Conservation (phyloP, 2,888 invertebrate species). For the Drosophila tanythrix region DNA sequence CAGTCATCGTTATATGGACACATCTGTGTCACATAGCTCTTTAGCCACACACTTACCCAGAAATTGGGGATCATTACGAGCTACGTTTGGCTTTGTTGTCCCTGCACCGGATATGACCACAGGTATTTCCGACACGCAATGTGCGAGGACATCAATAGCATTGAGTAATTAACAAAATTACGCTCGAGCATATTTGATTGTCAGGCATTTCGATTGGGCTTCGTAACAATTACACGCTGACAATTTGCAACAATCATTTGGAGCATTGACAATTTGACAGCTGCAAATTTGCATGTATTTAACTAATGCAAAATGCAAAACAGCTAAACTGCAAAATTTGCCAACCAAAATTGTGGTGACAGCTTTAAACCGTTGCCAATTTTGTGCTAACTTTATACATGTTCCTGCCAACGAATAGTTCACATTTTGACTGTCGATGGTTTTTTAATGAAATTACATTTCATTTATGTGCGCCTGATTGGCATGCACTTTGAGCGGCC, state of each 20-base stretch:
- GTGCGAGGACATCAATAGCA: conserved; percentile 18
- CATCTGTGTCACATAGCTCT: too few species aligned
- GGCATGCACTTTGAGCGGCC: conserved; percentile 56
- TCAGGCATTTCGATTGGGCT: conserved; percentile 18
- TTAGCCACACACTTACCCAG: not conserved
- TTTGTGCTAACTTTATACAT: not conserved
- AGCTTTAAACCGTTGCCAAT: conserved; percentile 20
- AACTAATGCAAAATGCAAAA: conserved; percentile 32
- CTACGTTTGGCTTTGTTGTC: conserved; percentile 3
- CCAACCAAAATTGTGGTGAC: conserved; percentile 4
- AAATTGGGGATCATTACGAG: conserved; percentile 1
- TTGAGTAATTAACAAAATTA: conserved; percentile 33
- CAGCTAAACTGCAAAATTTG: conserved; percentile 5
- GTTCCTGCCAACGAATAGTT: not conserved
- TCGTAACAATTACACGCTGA: conserved; percentile 15
- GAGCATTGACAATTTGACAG: conserved; percentile 22
- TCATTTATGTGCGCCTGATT: conserved; percentile 53
- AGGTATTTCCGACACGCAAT: conserved; percentile 40
- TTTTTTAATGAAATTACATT: conserved; percentile 61
- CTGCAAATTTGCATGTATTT: conserved; percentile 48
- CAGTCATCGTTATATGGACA: not conserved
- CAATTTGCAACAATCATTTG: conserved; percentile 53
- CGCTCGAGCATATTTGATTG: conserved; percentile 41
- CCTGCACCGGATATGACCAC: conserved; percentile 19
- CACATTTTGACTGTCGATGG: conserved; percentile 15